Base-by-base conservation (phyloP, 2,797 vertebrate genomes). In the Sebastes minor region DNA sequence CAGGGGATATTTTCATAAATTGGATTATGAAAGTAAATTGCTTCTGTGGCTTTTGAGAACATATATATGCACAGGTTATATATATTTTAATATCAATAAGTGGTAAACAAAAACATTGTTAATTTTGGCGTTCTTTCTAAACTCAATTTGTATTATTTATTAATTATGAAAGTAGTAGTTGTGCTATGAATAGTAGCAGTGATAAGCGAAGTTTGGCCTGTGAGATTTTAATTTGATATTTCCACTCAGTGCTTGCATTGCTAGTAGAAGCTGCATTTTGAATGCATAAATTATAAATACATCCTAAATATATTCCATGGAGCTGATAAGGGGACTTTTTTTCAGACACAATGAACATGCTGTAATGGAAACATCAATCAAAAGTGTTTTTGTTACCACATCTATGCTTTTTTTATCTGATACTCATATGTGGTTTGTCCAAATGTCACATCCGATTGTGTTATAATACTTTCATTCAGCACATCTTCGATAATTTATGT, bases 21-120 rank as follows among this genome's bases (percentile, higher is more conserved):
- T 74, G 72, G 55, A 83, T 81, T 62, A 75, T 78, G 32, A 74
- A 82, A 85, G 86, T 81, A 71, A 18, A 75, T 46, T 20, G 23
- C 28, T 52, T 52, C 25, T 85, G 33, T 23, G 6, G 20, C 20
- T 67, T 69, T 67, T 53, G 20, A 64, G 25, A 38, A 64, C 16
- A 66, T 65, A 1, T 56, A 20, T 30, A 52, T 38, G 3, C 20
- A 46, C 28, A 32, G 9, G 23, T 57, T 78, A 59, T 76, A 14
- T 30, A 18, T 2, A 60, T 42, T 62, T 64, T 30, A 27, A 76
- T 66, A 53, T 71, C 65, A 67, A 65, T 78, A 70, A 23, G 23
- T 55, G 3, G 18, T 10, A 22, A 64, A 74, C 8, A 28, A 57
- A 84, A 69, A 8, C 20, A 18, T 1, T 70, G 18, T 49, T 27